Percentiles rank a stretch among this genome's conserved stretches.
Conservation (phyloP, 2,113 vertebrate genomes). For the Scolopax mira region DNA sequence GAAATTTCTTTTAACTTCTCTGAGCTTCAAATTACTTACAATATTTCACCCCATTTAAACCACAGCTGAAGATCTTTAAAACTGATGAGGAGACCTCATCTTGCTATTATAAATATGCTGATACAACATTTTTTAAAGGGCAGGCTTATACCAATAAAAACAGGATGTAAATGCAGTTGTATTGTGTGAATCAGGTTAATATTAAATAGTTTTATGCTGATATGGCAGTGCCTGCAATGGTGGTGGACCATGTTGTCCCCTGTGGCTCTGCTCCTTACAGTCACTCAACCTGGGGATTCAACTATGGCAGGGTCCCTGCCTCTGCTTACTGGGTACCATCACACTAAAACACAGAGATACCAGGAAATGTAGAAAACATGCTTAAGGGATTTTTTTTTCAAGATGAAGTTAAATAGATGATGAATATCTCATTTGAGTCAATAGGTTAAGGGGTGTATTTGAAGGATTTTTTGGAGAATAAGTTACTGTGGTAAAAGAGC, state of each 20-base stretch:
- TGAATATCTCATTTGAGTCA: not conserved
- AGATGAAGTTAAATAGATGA: not conserved
- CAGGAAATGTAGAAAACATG: not conserved
- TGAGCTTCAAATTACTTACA: not conserved
- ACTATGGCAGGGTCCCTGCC: not conserved
- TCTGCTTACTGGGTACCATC: not conserved
- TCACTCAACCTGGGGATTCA: not conserved
- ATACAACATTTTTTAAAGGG: not conserved
- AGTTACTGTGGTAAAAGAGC: not conserved
- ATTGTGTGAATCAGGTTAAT: not conserved
- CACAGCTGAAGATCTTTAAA: not conserved
- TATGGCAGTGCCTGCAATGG: not conserved
- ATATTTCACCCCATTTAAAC: not conserved
- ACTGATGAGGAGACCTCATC: not conserved
- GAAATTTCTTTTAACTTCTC: not conserved
- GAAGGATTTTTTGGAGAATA: conserved; percentile 4
- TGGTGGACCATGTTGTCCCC: not conserved
- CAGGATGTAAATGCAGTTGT: not conserved
- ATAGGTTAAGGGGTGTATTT: not conserved
- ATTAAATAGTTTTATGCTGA: not conserved
- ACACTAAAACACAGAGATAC: too few species aligned
- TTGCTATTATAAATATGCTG: not conserved
- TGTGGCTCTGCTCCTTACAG: not conserved
- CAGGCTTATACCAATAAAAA: not conserved
- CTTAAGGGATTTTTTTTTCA: not conserved